Conservation (phyloP, 1,140 invertebrate genomes). For the Hylaeus anthracinus region DNA sequence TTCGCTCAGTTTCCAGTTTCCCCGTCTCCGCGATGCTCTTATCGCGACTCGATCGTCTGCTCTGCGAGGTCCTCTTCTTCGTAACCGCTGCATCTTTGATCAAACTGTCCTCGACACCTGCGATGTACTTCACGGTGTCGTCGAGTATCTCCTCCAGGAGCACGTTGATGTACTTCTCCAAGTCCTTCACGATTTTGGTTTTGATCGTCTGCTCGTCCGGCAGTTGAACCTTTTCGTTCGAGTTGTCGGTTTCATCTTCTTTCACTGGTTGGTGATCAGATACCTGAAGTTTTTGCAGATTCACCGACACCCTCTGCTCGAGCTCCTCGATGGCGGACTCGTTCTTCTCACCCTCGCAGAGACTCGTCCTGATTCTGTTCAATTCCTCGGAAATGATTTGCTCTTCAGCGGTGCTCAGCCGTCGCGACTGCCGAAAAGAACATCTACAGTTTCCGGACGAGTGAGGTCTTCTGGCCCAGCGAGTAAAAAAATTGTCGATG, state of each 20-base stretch:
- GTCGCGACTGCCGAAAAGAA: conserved; percentile 72
- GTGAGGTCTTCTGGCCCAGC: conserved; percentile 74
- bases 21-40: not conserved
- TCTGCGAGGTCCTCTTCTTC: not conserved
- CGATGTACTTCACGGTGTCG: conserved; percentile 72
- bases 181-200: conserved; percentile 71
- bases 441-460: conserved; percentile 76
- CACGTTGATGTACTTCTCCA: conserved; percentile 72
- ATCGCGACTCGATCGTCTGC: not conserved
- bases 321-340: conserved; percentile 68
- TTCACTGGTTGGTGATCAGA: not conserved
- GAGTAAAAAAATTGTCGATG: conserved; percentile 77
- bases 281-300: conserved; percentile 57
- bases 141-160: conserved; percentile 72
- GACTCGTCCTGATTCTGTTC: conserved; percentile 73
- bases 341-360: conserved; percentile 72
- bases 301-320: conserved; percentile 67
- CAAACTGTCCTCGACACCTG: conserved; percentile 10
- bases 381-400: conserved; percentile 72
- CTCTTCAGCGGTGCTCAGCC: conserved; percentile 68
- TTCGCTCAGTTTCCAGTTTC: not conserved
- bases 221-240: not conserved
- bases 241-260: not conserved
- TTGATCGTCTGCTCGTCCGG: conserved; percentile 67
- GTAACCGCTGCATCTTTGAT: not conserved